Evolutionary conservation across 2,888 invertebrate species (phyloP).

Genomic region (Cheilosia soror): DNA sequence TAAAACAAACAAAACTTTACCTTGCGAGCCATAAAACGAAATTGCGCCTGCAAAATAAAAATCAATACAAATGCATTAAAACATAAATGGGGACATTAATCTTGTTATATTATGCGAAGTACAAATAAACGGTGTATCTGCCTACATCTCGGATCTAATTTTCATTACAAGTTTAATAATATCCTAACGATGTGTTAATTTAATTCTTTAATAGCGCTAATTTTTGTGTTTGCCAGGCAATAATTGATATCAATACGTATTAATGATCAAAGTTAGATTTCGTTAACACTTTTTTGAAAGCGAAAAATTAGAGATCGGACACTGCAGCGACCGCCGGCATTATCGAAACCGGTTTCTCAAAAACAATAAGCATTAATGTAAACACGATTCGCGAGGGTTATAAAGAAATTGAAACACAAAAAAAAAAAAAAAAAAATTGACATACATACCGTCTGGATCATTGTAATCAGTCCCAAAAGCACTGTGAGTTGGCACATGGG

Average conservation of each 20-base stretch:
- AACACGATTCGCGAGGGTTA: neutral
- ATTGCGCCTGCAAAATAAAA: slow-evolving; percentile 79
- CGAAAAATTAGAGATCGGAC: neutral
- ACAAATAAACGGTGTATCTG: no score
- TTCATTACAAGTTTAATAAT: neutral
- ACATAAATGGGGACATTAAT: neutral
- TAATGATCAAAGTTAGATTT: slow-evolving; percentile 17
- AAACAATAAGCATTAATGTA: neutral
- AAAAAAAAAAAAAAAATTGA: neutral
- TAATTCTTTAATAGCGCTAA: slow-evolving; percentile 6
- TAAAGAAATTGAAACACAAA: neutral
- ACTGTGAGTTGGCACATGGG: slow-evolving; percentile 83
- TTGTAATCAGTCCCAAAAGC: slow-evolving; percentile 80
- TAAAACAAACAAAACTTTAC: slow-evolving; percentile 66
- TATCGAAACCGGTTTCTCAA: slow-evolving; percentile 16
- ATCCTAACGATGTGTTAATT: slow-evolving; percentile 11
- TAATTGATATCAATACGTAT: slow-evolving; percentile 11
- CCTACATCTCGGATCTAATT: neutral
- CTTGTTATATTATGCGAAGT: neutral
- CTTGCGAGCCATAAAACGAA: slow-evolving; percentile 82
- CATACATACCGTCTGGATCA: slow-evolving; percentile 76
- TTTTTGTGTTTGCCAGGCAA: neutral
- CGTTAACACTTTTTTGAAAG: slow-evolving; percentile 1
- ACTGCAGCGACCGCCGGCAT: neutral
- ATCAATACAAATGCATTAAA: slow-evolving; percentile 63